Conservation (phyloP, 2,113 vertebrate genomes). For the Rhegmatorhina hoffmannsi region DNA sequence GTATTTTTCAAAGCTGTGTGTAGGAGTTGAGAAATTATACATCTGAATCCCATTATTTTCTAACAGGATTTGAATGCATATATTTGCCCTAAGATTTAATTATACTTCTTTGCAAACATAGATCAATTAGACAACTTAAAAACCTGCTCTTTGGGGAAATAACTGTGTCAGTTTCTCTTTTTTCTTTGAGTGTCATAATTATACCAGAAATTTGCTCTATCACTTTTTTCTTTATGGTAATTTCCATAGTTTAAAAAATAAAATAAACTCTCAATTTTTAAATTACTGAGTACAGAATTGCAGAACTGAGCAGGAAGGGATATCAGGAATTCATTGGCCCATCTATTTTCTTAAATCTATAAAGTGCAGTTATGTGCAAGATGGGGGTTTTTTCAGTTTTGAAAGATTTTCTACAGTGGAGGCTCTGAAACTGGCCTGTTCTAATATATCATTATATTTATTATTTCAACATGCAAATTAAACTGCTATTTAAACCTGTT, state of each 20-base stretch:
- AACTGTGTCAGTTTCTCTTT: not conserved
- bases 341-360: not conserved
- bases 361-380: not conserved
- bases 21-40: constrained; percentile 15
- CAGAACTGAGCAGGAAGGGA: not conserved
- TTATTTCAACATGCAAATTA: not conserved
- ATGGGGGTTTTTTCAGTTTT: not conserved
- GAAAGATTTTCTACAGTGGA: not conserved
- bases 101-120: constrained; percentile 15
- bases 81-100: constrained; percentile 49
- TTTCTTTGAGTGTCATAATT: not conserved
- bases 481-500: not conserved
- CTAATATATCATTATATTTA: not conserved
- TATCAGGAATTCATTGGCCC: not conserved
- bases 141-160: constrained; percentile 15
- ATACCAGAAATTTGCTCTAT: not conserved
- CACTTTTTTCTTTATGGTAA: not conserved
- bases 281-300: not conserved
- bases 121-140: constrained; percentile 43
- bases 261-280: not conserved
- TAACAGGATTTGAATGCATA: constrained; percentile 29
- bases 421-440: not conserved
- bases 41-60: constrained; percentile 32
- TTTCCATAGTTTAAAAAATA: not conserved
- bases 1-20: constrained; percentile 36